Base-by-base conservation (phyloP, 2,113 vertebrate genomes). In the Epinephelus moara region DNA sequence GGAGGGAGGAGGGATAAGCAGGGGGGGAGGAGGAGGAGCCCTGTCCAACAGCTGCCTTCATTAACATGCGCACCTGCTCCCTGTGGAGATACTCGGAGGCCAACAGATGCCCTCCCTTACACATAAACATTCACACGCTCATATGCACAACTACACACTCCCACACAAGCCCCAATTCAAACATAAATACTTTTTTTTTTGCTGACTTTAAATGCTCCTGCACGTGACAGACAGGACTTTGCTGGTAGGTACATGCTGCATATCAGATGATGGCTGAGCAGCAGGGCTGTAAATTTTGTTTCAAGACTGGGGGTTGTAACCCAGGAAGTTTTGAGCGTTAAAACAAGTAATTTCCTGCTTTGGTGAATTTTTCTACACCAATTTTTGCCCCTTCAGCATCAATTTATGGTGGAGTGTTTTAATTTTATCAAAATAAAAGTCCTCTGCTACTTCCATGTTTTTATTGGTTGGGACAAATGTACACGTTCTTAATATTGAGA, bases 31-130 rank as follows among this genome's bases (percentile, higher is more conserved):
- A 89, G 91, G 89, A 52, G 88, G 91, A 89, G 78, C 89, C 55
- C 69, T 82, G 91, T 83, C 84, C 93, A 95, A 97, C 97, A 97
- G 97, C 96, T 95, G 94, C 95, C 93, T 94, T 96, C 91, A 94
- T 97, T 97, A 96, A 93, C 94, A 96, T 97, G 95, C 94, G 91
- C 98, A 98, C 97, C 98, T 98, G 97, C 97, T 98, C 95, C 94
- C 93, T 91, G 91, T 89, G 86, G 84, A 95, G 95, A 95, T 95
- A 95, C 96, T 96, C 93, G 93, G 94, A 91, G 66, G 67, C 81
- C 90, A 92, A 94, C 96, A 92, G 94, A 95, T 93, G 95, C 96
- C 94, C 93, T 94, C 85, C 80, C 78, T 81, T 49, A 21, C 82
- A 66, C 83, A 88, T 71, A 84, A 77, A 93, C 90, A 84, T 84